phyloP scores from a whole-genome alignment of 2,797 vertebrate species.

The Thalassophryne amazonica region DNA sequence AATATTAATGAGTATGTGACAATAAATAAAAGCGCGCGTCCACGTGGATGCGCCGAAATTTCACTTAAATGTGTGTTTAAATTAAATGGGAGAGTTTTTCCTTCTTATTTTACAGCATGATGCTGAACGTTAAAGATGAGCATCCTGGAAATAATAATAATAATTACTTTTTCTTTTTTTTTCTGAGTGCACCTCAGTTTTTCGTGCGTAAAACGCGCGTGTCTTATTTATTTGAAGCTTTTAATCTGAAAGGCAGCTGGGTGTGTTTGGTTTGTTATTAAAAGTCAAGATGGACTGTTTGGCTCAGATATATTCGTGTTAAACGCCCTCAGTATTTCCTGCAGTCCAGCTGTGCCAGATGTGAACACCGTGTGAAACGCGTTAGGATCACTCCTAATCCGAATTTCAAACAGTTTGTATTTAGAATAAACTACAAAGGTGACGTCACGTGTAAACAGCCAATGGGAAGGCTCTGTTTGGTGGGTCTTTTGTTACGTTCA shows the following conservation, averaged over 20 bases:
- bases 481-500: too few relatives aligned
- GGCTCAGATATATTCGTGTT: not conserved
- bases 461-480: slow-evolving; percentile 38
- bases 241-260: too few relatives aligned
- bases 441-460: slow-evolving; percentile 31
- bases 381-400: not conserved
- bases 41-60: not conserved
- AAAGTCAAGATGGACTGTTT: not conserved
- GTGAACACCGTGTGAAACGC: not conserved
- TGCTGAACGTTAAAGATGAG: slow-evolving; percentile 1
- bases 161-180: not conserved
- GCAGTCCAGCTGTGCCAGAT: not conserved
- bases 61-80: too few relatives aligned
- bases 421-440: slow-evolving; percentile 12
- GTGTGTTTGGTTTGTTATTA: not conserved
- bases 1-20: not conserved
- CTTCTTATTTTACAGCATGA: not conserved
- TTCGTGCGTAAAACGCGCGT: slow-evolving; percentile 4
- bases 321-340: not conserved
- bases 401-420: not conserved
- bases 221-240: not conserved
- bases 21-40: not conserved
- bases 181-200: not conserved
- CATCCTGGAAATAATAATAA: not conserved
- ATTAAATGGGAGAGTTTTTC: not conserved